phyloP scores from a whole-genome alignment of 2,797 vertebrate genomes.

The Avahi laniger region DNA sequence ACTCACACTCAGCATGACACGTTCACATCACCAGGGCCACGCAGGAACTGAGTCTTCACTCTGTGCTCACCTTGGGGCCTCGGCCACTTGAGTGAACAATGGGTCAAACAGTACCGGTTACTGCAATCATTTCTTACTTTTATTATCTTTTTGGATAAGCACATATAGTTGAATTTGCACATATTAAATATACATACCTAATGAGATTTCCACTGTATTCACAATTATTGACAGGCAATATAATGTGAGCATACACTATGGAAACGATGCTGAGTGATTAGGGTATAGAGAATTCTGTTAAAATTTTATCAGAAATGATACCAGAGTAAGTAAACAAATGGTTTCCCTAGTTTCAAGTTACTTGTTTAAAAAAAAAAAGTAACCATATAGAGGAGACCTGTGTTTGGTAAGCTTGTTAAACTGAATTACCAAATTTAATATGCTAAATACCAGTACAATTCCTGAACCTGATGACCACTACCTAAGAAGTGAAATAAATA shows the following conservation, averaged over 20 bases:
- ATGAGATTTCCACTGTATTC: not conserved
- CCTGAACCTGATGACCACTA: not conserved
- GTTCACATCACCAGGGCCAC: not conserved
- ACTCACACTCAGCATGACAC: not conserved
- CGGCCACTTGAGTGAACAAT: not conserved
- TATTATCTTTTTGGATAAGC: not conserved
- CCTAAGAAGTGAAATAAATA: not conserved
- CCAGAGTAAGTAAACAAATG: not conserved
- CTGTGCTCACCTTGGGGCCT: not conserved
- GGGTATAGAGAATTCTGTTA: not conserved
- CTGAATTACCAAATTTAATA: not conserved
- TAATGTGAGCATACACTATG: not conserved
- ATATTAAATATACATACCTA: not conserved
- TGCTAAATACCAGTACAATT: not conserved
- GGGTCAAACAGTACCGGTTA: not conserved
- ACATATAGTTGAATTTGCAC: not conserved
- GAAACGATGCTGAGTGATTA: not conserved
- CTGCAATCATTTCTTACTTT: not conserved
- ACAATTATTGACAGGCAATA: not conserved
- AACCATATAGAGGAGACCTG: not conserved
- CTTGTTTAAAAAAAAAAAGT: not conserved
- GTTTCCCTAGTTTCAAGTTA: constrained; percentile 6
- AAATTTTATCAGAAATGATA: constrained; percentile 24
- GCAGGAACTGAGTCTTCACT: not conserved
- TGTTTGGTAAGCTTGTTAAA: not conserved